Evolutionary conservation across 1,140 invertebrate species (phyloP), one percentile per base, ranked within the genome.

Genomic region (Musca domestica): DNA sequence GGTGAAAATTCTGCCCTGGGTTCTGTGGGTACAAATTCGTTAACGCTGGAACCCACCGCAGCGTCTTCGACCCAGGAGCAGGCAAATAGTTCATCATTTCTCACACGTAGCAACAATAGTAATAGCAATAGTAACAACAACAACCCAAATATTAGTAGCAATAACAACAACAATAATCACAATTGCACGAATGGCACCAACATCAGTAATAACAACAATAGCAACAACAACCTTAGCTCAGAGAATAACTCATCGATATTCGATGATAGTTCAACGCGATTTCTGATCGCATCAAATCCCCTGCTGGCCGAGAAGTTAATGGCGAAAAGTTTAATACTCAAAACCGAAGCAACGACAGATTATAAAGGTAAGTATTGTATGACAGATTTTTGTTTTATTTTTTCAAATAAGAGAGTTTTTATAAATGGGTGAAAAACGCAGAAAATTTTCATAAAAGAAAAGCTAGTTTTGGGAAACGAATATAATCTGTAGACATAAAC

Each of bases 281-380:
- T 74, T 68, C 66, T 68, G 15, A 81, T 77, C 19, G 80, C 79
- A 7, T 74, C 78, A 23, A 81, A 81, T 73, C 79, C 80, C 19
- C 64, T 81, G 66, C 69, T 81, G 3, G 79, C 79, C 17, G 80
- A 81, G 58, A 81, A 81, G 63, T 68, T 81, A 2, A 75, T 81
- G 71, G 74, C 80, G n/a, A 81, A 70, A 64, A 68, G 67, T 54
- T 41, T 61, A 61, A 68, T 64, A 47, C 47, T 68, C 67, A 68
- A 47, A 48, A 65, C 64, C 10, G 27, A 58, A 15, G 20, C 48
- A 63, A 66, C 56, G 30, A 27, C 63, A 15, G 64, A 69, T 17
- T 69, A 61, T 30, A 48, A 66, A 52, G 69, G 69, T 70, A 67
- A 67, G 69, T 67, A n/a, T 27, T 64, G 19, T 64, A 34, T 23